phyloP scores from a whole-genome alignment of 2,888 invertebrate species.

The Tiliacea aurago region DNA sequence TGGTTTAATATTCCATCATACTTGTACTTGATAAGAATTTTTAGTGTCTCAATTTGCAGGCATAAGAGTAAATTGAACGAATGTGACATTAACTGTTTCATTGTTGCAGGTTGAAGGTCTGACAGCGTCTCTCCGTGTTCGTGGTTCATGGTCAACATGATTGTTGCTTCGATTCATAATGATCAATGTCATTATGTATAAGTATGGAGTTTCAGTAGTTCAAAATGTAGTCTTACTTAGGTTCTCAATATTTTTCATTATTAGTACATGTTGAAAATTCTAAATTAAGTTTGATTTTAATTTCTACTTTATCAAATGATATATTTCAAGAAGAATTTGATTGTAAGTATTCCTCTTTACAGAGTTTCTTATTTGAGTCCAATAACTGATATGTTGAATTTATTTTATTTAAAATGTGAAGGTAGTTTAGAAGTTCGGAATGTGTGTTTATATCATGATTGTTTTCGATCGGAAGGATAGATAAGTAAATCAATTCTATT shows the following conservation, averaged over 20 bases:
- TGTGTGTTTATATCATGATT: constrained; percentile 38
- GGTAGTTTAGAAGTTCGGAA: constrained; percentile 23
- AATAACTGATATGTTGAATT: constrained; percentile 23
- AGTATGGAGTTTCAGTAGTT: constrained; percentile 43
- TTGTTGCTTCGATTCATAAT: constrained; percentile 27
- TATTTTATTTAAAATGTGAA: constrained; percentile 35
- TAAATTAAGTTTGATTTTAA: constrained; percentile 37
- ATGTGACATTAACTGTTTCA: constrained; percentile 10
- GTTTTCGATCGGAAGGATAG: constrained; percentile 27
- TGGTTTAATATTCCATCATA: neutral
- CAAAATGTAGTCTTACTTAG: constrained; percentile 46
- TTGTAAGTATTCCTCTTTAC: constrained; percentile 22
- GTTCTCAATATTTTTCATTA: constrained; percentile 35
- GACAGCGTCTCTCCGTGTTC: constrained; percentile 54
- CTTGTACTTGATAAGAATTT: neutral
- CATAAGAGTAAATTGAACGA: neutral
- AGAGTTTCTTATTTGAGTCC: constrained; percentile 18
- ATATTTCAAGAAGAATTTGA: constrained; percentile 33
- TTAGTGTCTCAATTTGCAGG: neutral
- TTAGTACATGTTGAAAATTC: constrained; percentile 15
- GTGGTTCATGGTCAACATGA: constrained; percentile 48
- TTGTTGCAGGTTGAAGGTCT: constrained; percentile 72
- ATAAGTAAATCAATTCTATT: constrained; percentile 63
- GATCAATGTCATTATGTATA: neutral
- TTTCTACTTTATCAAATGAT: constrained; percentile 40